phyloP scores from a whole-genome alignment of 2,888 invertebrate species.

The Xestia xanthographa region DNA sequence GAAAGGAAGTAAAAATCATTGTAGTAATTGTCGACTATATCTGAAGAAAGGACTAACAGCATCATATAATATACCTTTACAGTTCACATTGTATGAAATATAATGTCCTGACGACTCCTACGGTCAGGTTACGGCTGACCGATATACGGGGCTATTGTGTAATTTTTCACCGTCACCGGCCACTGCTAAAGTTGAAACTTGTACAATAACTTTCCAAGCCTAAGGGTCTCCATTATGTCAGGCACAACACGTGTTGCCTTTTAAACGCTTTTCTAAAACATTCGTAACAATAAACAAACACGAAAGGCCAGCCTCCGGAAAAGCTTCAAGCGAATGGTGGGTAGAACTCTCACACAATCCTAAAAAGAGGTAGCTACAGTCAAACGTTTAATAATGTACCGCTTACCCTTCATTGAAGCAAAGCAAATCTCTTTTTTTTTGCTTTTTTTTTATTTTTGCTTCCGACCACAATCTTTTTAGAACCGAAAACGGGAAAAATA shows the following conservation, averaged over 20 bases:
- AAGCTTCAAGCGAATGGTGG: slow-evolving; percentile 10
- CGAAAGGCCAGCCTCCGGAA: neutral
- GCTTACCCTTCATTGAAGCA: neutral
- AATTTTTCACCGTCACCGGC: slow-evolving; percentile 34
- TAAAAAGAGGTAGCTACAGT: slow-evolving; percentile 5
- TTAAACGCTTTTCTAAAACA: slow-evolving; percentile 43
- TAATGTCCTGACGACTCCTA: neutral
- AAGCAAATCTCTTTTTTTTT: neutral
- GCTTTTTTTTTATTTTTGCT: slow-evolving; percentile 18
- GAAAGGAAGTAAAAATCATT: neutral
- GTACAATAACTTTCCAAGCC: slow-evolving; percentile 25
- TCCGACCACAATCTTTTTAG: slow-evolving; percentile 11
- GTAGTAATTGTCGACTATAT: neutral
- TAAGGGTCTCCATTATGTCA: slow-evolving; percentile 28
- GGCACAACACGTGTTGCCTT: slow-evolving; percentile 4
- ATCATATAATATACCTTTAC: slow-evolving; percentile 19
- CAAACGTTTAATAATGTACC: slow-evolving; percentile 19
- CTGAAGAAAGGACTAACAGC: neutral
- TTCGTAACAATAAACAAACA: slow-evolving; percentile 31
- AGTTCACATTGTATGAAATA: slow-evolving; percentile 20
- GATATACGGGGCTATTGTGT: slow-evolving; percentile 16
- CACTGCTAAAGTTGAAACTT: slow-evolving; percentile 24
- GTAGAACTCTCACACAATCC: neutral
- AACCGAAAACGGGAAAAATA: neutral
- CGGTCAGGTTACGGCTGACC: neutral